Percentiles rank a stretch among this genome's conserved stretches.
phyloP scores from a whole-genome alignment of 2,888 invertebrate species.

The Acronicta aceris region DNA sequence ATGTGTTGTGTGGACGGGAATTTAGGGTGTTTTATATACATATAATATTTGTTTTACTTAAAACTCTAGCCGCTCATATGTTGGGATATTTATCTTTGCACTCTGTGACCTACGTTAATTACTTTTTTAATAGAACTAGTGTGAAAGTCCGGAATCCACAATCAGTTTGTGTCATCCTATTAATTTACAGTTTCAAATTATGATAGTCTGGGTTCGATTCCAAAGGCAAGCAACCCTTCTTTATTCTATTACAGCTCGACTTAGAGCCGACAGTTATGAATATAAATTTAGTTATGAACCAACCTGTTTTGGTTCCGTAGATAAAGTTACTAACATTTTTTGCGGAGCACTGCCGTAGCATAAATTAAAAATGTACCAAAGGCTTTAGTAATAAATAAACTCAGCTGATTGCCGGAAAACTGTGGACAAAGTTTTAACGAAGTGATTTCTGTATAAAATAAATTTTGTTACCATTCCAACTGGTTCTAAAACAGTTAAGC shows the following conservation, averaged over 20 bases:
- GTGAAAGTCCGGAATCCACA: too few species aligned
- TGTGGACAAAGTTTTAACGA: conserved; percentile 73
- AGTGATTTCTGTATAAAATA: conserved; percentile 60
- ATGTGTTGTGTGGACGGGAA: conserved; percentile 8
- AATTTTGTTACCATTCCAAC: conserved; percentile 39
- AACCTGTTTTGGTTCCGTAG: conserved; percentile 32
- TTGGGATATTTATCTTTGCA: too few species aligned
- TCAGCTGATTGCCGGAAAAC: conserved; percentile 57
- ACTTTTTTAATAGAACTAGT: too few species aligned
- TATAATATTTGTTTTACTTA: background rate
- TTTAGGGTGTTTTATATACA: background rate
- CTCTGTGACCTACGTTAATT: too few species aligned
- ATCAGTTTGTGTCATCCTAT: background rate
- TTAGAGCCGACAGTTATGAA: conserved; percentile 35
- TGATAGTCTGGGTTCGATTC: conserved; percentile 3
- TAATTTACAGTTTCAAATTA: background rate
- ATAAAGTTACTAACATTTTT: conserved; percentile 41
- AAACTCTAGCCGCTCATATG: too few species aligned
- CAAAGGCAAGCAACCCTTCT: conserved; percentile 4
- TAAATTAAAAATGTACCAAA: conserved; percentile 47
- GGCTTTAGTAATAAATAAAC: conserved; percentile 53
- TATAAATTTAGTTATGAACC: conserved; percentile 38
- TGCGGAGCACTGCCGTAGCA: conserved; percentile 12
- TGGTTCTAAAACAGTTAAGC: conserved; percentile 20
- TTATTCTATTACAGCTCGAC: conserved; percentile 23